Evolutionary conservation across 2,888 invertebrate genomes (phyloP).

Genomic region (Cantharis rufa): DNA sequence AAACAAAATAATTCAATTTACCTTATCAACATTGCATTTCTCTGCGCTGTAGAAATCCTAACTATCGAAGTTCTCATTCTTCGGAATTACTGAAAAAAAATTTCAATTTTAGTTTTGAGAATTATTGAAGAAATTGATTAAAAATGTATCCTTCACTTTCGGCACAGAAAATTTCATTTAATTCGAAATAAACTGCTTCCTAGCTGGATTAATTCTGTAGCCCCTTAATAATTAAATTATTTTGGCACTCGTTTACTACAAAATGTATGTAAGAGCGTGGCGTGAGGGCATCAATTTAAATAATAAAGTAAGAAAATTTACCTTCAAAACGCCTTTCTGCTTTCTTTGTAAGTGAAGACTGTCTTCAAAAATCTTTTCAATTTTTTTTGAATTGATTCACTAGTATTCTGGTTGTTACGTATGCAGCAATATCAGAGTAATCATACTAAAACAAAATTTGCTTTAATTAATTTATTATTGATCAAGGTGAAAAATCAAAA

Average conservation of each 20-base stretch:
- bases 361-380: too few relatives aligned
- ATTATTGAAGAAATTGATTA: not conserved
- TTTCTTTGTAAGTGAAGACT: too few relatives aligned
- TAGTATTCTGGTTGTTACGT: too few relatives aligned
- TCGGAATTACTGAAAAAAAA: slow-evolving; percentile 82
- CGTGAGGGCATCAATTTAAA: slow-evolving; percentile 99
- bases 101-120: not conserved
- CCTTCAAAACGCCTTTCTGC: too few relatives aligned
- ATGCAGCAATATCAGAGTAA: too few relatives aligned
- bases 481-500: too few relatives aligned
- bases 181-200: slow-evolving; percentile 46
- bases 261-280: slow-evolving; percentile 93
- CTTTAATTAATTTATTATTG: too few relatives aligned
- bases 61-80: slow-evolving; percentile 76
- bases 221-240: slow-evolving; percentile 9
- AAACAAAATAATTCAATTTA: slow-evolving; percentile 99
- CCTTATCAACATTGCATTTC: slow-evolving; percentile 97
- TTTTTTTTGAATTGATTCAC: too few relatives aligned
- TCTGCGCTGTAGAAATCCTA: slow-evolving; percentile 60
- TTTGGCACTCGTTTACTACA: not conserved
- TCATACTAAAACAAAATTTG: too few relatives aligned
- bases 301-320: slow-evolving; percentile 67
- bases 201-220: slow-evolving; percentile 44
- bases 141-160: slow-evolving; percentile 50
- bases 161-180: slow-evolving; percentile 47